phyloP scores from a whole-genome alignment of 1,140 invertebrate genomes.

The Procambarus virginalis region DNA sequence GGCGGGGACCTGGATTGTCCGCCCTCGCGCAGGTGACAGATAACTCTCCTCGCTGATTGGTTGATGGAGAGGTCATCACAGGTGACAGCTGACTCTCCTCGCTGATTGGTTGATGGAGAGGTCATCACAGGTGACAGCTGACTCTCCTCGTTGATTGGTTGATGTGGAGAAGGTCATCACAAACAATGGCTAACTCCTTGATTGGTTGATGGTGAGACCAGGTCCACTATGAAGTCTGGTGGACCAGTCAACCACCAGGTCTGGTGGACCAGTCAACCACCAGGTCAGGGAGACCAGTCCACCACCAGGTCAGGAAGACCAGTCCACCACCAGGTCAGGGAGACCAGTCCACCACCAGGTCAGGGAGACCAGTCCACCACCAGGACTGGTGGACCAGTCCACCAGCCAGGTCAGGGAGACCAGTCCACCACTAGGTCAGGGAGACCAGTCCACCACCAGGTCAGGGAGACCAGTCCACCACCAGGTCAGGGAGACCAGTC shows the following conservation, averaged over 20 bases:
- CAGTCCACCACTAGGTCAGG: neutral
- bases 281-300: neutral
- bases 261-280: neutral
- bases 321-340: neutral
- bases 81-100: constrained; percentile 1
- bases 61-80: constrained; percentile 29
- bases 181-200: neutral
- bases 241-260: neutral
- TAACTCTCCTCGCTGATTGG: constrained; percentile 17
- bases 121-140: neutral
- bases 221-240: too few species aligned
- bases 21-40: constrained; percentile 20
- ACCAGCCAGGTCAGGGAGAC: neutral
- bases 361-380: neutral
- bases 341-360: neutral
- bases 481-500: neutral
- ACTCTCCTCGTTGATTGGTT: constrained; percentile 2
- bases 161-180: neutral
- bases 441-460: neutral
- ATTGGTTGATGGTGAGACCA: constrained; percentile 31
- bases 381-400: too few species aligned
- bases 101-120: constrained; percentile 33
- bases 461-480: too few species aligned
- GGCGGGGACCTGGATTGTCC: neutral
- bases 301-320: neutral